These are phyloP conservation scores for Oncorhynchus nerka DNA, from an alignment of 2,113 vertebrate genomes.

Conservation along the genomic window DNA sequence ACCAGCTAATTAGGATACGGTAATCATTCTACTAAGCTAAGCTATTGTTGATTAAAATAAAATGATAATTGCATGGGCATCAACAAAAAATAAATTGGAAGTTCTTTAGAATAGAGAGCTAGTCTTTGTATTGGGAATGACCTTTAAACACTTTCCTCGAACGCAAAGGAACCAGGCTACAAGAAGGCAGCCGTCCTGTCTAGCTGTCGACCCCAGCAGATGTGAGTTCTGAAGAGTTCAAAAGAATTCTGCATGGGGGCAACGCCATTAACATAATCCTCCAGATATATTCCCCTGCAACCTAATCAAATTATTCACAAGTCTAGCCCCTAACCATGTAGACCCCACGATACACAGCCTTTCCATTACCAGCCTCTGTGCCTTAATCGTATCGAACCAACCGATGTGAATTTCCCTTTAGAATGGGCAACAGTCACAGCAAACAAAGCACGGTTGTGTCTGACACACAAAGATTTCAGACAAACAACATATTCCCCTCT, in stretches of 20 bases:
- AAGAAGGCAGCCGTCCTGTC: conserved; percentile 75
- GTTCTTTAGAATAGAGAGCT: conserved; percentile 69
- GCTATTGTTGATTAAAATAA: conserved; percentile 76
- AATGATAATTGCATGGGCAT: conserved; percentile 72
- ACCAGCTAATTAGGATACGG: conserved; percentile 73
- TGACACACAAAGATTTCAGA: conserved; percentile 67
- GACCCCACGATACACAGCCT: conserved; percentile 70
- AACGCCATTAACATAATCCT: conserved; percentile 82
- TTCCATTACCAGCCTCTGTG: conserved; percentile 68
- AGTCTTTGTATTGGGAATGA: conserved; percentile 76
- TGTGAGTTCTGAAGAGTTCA: conserved; percentile 84
- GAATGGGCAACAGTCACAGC: conserved; percentile 58
- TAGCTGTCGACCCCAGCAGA: conserved; percentile 81
- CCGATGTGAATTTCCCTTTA: conserved; percentile 77
- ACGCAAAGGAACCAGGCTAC: conserved; percentile 67
- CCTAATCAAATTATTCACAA: conserved; percentile 84
- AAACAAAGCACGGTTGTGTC: conserved; percentile 65
- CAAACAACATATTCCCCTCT: conserved; percentile 51
- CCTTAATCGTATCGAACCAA: conserved; percentile 75
- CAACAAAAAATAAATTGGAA: conserved; percentile 72
- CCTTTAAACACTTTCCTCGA: conserved; percentile 78
- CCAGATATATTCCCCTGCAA: conserved; percentile 83
- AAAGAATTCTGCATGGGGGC: conserved; percentile 81
- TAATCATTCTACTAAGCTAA: conserved; percentile 76
- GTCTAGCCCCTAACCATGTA: conserved; percentile 78